These are phyloP conservation scores for Chorisops tibialis DNA, from an alignment of 2,888 invertebrate genomes.

Conservation along the genomic window DNA sequence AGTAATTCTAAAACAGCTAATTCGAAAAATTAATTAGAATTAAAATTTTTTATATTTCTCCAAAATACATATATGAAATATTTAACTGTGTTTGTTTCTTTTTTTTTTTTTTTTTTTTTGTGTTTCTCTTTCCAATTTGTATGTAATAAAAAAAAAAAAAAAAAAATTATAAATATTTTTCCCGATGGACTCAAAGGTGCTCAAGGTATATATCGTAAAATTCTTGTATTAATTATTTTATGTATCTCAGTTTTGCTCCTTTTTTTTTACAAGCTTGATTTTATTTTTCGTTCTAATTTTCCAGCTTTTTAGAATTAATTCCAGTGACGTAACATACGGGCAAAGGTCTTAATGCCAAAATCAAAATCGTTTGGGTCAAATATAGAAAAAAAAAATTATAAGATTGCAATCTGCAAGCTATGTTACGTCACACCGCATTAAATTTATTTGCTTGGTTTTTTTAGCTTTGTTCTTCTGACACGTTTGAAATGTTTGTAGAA, in stretches of 20 bases:
- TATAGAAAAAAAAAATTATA: too few species aligned
- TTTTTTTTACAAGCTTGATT: slow-evolving; percentile 1
- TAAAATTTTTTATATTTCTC: neutral
- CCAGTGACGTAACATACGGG: too few species aligned
- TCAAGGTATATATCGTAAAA: slow-evolving; percentile 46
- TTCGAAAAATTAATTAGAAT: neutral
- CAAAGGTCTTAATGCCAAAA: too few species aligned
- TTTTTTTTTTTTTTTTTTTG: slow-evolving; percentile 10
- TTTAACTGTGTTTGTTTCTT: neutral
- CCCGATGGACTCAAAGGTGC: slow-evolving; percentile 48
- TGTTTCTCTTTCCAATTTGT: neutral
- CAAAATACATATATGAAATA: neutral
- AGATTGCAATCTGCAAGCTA: too few species aligned
- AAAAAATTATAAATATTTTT: neutral
- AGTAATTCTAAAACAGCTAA: too few species aligned
- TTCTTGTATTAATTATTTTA: slow-evolving; percentile 11
- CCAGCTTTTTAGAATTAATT: too few species aligned
- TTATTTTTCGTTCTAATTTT: too few species aligned
- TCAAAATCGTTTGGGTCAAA: too few species aligned
- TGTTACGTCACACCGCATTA: too few species aligned
- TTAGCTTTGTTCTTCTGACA: too few species aligned
- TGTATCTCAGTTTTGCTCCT: slow-evolving; percentile 4
- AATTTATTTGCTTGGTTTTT: too few species aligned
- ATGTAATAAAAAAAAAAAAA: slow-evolving; percentile 2
- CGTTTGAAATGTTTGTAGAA: too few species aligned